Conservation (phyloP, 92 coral and sea anemone species). For the Porites rus region DNA sequence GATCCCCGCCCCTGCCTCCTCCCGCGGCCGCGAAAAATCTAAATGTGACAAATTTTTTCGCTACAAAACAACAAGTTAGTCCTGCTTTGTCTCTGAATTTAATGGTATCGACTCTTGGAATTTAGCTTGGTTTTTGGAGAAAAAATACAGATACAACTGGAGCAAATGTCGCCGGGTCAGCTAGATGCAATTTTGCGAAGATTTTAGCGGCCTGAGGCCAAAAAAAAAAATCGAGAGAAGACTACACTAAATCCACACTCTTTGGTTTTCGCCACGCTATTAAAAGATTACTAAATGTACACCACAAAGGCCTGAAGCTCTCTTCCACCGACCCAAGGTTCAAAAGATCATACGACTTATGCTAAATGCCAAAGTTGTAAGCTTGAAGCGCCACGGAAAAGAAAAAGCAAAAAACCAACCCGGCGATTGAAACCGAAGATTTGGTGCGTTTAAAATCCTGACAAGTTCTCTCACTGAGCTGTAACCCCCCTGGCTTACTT, state of each 20-base stretch:
- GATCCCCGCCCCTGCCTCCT: too few species aligned
- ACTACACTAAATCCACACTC: too few species aligned
- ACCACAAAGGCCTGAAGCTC: slow-evolving; percentile 28
- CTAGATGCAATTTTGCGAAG: slow-evolving; percentile 43
- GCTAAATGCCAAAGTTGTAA: slow-evolving; percentile 36
- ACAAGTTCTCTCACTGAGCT: slow-evolving; percentile 1
- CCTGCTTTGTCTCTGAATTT: background rate
- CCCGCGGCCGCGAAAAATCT: background rate
- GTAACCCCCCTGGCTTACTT: slow-evolving; percentile 41
- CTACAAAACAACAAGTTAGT: background rate
- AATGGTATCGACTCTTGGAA: slow-evolving; percentile 11
- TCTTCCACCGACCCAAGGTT: slow-evolving; percentile 27
- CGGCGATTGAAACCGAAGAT: slow-evolving; percentile 13
- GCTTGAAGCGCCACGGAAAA: slow-evolving; percentile 54
- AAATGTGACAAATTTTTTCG: background rate
- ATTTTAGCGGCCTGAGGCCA: slow-evolving; percentile 4
- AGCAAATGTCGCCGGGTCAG: slow-evolving; percentile 43
- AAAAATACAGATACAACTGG: slow-evolving; percentile 40
- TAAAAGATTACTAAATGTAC: too few species aligned
- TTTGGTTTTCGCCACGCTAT: too few species aligned
- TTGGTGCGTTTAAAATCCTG: slow-evolving; percentile 16
- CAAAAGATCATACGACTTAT: slow-evolving; percentile 36
- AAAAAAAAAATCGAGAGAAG: too few species aligned
- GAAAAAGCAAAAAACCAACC: slow-evolving; percentile 59
- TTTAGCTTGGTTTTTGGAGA: slow-evolving; percentile 30